Percentiles rank a stretch among this genome's conserved stretches.
These are phyloP conservation scores for Lasius platythorax DNA, from an alignment of 2,888 invertebrate species.

Conservation along the genomic window DNA sequence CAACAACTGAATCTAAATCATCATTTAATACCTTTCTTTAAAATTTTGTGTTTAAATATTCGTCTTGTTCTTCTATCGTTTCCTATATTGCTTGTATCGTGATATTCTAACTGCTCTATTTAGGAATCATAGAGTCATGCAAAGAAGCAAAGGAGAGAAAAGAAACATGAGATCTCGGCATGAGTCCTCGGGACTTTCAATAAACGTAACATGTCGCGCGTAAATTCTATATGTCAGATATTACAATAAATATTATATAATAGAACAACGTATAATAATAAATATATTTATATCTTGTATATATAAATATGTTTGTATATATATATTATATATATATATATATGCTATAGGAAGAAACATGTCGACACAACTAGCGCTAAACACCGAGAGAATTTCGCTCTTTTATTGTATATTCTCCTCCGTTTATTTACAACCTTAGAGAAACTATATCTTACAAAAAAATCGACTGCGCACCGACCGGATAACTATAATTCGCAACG, in stretches of 20 bases:
- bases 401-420: conserved; percentile 45
- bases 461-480: conserved; percentile 70
- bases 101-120: background rate
- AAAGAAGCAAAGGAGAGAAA: conserved; percentile 34
- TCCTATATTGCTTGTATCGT: background rate
- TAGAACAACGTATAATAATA: conserved; percentile 85
- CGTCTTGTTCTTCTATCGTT: background rate
- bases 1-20: conserved; percentile 14
- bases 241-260: conserved; percentile 85
- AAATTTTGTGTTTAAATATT: background rate
- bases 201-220: conserved; percentile 79
- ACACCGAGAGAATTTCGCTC: conserved; percentile 79
- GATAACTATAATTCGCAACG: conserved; percentile 53
- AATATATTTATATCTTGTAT: conserved; percentile 82
- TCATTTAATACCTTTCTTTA: background rate
- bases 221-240: conserved; percentile 79
- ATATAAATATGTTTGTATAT: conserved; percentile 75
- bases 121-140: background rate
- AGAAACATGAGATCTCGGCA: conserved; percentile 72
- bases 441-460: conserved; percentile 78
- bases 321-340: conserved; percentile 78
- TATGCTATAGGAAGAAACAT: conserved; percentile 84
- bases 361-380: conserved; percentile 84
- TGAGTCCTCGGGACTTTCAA: conserved; percentile 69
- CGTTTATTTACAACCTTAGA: conserved; percentile 81